Percentiles rank a stretch among this genome's conserved stretches.
Evolutionary conservation across 2,797 vertebrate species (phyloP).

Genomic region (Trichosurus vulpecula): DNA sequence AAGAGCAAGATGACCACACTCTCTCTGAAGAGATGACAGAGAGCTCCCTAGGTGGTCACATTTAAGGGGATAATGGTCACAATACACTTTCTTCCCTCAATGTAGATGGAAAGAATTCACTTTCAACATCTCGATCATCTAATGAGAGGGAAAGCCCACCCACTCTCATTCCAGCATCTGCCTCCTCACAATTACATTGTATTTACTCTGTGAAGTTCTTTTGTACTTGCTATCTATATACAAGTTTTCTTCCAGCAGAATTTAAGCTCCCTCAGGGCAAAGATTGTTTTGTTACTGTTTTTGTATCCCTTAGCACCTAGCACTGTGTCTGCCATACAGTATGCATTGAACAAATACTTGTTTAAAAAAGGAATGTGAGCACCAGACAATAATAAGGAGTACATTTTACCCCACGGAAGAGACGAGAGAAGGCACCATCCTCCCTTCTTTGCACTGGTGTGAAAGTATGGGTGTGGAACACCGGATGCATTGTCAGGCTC

Average conservation of each 20-base stretch:
- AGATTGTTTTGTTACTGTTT: neutral
- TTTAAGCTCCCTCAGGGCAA: neutral
- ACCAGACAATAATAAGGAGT: too few relatives aligned
- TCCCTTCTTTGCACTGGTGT: too few relatives aligned
- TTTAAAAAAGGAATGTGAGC: too few relatives aligned
- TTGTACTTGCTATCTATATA: neutral
- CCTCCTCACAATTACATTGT: neutral
- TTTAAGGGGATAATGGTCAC: neutral
- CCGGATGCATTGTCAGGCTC: too few relatives aligned
- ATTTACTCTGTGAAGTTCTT: neutral
- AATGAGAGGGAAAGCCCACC: neutral
- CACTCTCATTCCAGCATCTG: neutral
- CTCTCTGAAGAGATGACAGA: neutral
- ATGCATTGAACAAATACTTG: neutral
- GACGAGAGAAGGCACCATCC: too few relatives aligned
- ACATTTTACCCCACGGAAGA: neutral
- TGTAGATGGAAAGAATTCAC: accelerated
- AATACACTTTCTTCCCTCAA: neutral
- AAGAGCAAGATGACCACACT: neutral
- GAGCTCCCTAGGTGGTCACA: accelerated
- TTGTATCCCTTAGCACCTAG: neutral
- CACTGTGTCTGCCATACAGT: too few relatives aligned
- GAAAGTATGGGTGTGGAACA: neutral
- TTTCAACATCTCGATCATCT: too few relatives aligned
- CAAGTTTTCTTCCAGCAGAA: neutral